Conservation (phyloP, 1,140 invertebrate species). For the Philopotamus ludificatus region DNA sequence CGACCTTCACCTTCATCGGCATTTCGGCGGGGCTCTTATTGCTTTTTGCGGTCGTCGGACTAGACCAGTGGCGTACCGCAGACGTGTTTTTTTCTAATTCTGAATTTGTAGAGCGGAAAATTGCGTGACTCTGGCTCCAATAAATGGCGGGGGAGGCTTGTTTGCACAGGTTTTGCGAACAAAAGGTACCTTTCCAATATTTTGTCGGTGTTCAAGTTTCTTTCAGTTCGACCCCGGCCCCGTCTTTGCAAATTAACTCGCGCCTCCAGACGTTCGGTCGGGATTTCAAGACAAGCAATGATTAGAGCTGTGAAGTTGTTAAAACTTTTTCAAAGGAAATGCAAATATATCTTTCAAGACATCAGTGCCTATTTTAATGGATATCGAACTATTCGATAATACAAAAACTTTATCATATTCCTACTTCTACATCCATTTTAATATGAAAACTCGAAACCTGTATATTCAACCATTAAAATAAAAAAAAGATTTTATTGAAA, state of each 20-base stretch:
- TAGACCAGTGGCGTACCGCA: slow-evolving; percentile 6
- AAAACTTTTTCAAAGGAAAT: no score
- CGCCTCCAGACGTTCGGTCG: not conserved
- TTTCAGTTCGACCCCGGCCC: not conserved
- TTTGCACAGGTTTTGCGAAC: not conserved
- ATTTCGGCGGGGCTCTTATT: slow-evolving; percentile 13
- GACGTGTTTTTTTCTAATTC: slow-evolving; percentile 15
- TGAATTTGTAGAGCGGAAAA: slow-evolving; percentile 11
- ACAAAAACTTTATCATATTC: not conserved
- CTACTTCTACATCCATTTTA: no score
- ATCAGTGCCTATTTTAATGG: not conserved
- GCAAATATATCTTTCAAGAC: not conserved
- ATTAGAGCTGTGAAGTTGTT: no score
- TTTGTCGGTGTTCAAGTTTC: not conserved
- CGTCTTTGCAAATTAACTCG: slow-evolving; percentile 24
- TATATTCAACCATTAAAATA: no score
- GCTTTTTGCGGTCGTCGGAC: not conserved
- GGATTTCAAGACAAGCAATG: no score
- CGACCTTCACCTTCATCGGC: slow-evolving; percentile 22
- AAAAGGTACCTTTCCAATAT: slow-evolving; percentile 16
- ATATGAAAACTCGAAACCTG: no score
- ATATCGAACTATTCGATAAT: not conserved
- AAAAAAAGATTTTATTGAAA: no score
- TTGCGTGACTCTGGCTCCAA: not conserved
- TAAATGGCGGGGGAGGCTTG: not conserved